These are phyloP conservation scores for Batillaria attramentaria DNA, from an alignment of 1,140 invertebrate genomes.

Conservation along the genomic window DNA sequence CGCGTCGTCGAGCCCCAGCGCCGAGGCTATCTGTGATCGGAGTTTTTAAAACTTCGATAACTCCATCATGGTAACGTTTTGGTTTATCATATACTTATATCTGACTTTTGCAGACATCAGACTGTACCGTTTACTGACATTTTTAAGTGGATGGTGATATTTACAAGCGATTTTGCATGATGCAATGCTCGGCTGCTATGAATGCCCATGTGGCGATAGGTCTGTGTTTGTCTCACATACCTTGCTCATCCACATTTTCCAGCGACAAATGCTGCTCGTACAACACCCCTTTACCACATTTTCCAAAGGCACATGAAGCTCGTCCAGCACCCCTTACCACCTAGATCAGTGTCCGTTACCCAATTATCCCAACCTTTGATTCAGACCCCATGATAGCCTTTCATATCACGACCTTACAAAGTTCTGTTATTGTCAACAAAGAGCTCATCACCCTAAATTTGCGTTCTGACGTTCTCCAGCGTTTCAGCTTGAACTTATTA, in stretches of 20 bases:
- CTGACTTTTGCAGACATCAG: neutral
- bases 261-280: too few species aligned
- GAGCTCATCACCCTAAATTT: too few species aligned
- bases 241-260: neutral
- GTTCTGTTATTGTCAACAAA: too few species aligned
- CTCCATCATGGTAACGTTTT: slow-evolving; percentile 51
- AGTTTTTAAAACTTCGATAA: slow-evolving; percentile 44
- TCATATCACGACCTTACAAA: too few species aligned
- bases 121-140: neutral
- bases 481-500: too few species aligned
- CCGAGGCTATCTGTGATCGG: slow-evolving; percentile 62
- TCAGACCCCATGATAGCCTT: too few species aligned
- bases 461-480: too few species aligned
- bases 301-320: too few species aligned
- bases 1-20: slow-evolving; percentile 53
- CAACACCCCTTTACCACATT: too few species aligned
- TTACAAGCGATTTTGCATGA: neutral
- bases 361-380: too few species aligned
- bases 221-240: neutral
- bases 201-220: neutral
- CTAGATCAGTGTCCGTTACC: too few species aligned
- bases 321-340: too few species aligned
- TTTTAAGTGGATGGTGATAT: neutral
- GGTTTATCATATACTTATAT: neutral
- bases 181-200: neutral